Evolutionary conservation across 2,113 vertebrate species (phyloP).

Genomic region (Lynx canadensis): DNA sequence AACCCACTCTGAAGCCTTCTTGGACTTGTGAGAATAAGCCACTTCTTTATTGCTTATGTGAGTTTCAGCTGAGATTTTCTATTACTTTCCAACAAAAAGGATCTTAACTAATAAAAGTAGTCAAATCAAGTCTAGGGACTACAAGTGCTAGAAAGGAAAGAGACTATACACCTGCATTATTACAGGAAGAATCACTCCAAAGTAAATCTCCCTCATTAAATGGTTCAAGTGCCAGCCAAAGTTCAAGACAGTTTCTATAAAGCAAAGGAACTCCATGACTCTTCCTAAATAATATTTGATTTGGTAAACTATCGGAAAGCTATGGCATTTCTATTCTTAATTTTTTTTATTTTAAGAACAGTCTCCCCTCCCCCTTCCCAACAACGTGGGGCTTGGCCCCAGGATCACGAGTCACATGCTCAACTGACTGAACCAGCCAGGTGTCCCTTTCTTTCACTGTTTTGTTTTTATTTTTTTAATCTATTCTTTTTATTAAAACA

Average conservation of each 20-base stretch:
- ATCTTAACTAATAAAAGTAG: not conserved
- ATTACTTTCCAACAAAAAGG: constrained; percentile 13
- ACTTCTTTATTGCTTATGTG: not conserved
- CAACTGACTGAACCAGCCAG: not conserved
- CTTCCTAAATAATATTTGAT: not conserved
- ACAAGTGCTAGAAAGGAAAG: not conserved
- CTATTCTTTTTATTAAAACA: not conserved
- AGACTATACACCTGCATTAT: not conserved
- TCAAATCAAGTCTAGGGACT: not conserved
- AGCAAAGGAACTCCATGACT: not conserved
- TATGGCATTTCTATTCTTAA: not conserved
- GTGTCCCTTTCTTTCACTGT: not conserved
- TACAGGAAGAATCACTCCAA: not conserved
- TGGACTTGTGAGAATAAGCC: not conserved
- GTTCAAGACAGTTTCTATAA: not conserved
- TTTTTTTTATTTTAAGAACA: not conserved
- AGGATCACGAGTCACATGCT: not conserved
- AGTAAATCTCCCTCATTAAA: not conserved
- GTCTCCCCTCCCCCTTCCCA: not conserved
- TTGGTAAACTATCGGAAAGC: not conserved
- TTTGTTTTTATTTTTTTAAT: not conserved
- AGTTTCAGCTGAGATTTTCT: not conserved
- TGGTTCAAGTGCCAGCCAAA: not conserved
- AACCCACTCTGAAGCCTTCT: not conserved
- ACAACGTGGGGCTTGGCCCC: not conserved